Conservation (phyloP, 2,113 vertebrate species). For the Nothoprocta perdicaria region DNA sequence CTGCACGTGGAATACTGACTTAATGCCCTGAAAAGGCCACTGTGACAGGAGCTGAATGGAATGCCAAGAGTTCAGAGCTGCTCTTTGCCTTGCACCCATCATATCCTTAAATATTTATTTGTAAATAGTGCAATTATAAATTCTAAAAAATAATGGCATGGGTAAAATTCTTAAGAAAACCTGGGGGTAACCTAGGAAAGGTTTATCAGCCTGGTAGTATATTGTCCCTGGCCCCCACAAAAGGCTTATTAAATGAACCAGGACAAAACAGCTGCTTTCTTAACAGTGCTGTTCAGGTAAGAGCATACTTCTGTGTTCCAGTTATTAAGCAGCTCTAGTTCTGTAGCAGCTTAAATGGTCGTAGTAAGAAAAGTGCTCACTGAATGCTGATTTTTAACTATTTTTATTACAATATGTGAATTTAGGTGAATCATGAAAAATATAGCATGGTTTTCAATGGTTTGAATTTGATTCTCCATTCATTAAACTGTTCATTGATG, state of each 20-base stretch:
- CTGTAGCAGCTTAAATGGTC: neutral
- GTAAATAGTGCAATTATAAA: neutral
- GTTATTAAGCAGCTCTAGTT: neutral
- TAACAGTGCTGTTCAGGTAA: slow-evolving; percentile 98
- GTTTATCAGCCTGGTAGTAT: slow-evolving; percentile 94
- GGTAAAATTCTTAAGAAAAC: slow-evolving; percentile 93
- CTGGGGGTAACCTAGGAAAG: slow-evolving; percentile 90
- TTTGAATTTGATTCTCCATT: neutral
- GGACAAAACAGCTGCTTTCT: slow-evolving; percentile 99
- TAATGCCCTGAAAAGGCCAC: neutral
- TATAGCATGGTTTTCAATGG: rapidly evolving
- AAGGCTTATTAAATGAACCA: slow-evolving; percentile 94
- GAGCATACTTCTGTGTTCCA: neutral
- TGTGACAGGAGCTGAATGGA: neutral
- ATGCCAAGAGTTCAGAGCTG: neutral
- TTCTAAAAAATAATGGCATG: slow-evolving; percentile 88
- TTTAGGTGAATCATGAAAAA: neutral
- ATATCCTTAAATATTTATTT: slow-evolving; percentile 16
- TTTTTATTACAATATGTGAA: neutral
- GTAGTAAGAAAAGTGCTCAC: neutral
- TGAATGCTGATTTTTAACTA: neutral
- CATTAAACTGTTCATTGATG: neutral
- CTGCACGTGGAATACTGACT: slow-evolving; percentile 1
- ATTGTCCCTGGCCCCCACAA: slow-evolving; percentile 94
- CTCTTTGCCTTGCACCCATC: slow-evolving; percentile 50